A percentile compares a stretch with the other conserved stretches of the same genome.
These are phyloP conservation scores for Aradophagus sp. DNA, from an alignment of 1,140 invertebrate genomes.

Conservation along the genomic window DNA sequence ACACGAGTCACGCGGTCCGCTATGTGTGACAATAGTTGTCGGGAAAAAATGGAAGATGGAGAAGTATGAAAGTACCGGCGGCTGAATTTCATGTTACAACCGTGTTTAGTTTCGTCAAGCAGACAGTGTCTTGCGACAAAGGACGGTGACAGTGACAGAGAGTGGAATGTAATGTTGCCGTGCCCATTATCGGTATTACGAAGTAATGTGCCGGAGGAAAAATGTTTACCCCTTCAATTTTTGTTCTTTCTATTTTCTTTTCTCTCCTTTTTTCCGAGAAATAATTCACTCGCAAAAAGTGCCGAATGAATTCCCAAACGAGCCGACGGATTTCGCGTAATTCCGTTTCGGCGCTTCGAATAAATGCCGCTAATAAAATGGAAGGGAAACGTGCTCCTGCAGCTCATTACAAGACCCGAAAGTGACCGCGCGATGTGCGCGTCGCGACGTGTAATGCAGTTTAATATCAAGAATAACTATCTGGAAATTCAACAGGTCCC, in stretches of 20 bases:
- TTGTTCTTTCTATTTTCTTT: too few species aligned
- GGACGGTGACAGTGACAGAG: conserved; percentile 12
- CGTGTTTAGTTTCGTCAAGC: conserved; percentile 29
- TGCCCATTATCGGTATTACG: conserved; percentile 15
- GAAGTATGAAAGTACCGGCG: conserved; percentile 22
- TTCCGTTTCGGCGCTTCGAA: too few species aligned
- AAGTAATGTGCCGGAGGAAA: conserved; percentile 2
- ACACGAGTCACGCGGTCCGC: conserved; percentile 2
- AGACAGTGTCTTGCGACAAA: conserved; percentile 13
- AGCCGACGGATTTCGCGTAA: too few species aligned
- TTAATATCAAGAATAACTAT: conserved; percentile 40
- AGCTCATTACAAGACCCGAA: conserved; percentile 24
- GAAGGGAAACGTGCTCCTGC: conserved; percentile 7
- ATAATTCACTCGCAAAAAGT: too few species aligned
- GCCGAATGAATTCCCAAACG: too few species aligned
- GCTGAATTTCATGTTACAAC: conserved; percentile 23
- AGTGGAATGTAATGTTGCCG: conserved; percentile 18
- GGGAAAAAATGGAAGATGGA: conserved; percentile 30
- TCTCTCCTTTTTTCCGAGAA: too few species aligned
- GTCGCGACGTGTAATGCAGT: too few species aligned
- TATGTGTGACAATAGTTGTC: conserved; percentile 35
- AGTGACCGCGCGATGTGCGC: conserved; percentile 24
- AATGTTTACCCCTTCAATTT: conserved; percentile 2
- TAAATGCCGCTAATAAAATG: too few species aligned
- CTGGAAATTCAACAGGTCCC: conserved; percentile 37